phyloP scores from a whole-genome alignment of 1,140 invertebrate species.

The Drosophila baimaii region DNA sequence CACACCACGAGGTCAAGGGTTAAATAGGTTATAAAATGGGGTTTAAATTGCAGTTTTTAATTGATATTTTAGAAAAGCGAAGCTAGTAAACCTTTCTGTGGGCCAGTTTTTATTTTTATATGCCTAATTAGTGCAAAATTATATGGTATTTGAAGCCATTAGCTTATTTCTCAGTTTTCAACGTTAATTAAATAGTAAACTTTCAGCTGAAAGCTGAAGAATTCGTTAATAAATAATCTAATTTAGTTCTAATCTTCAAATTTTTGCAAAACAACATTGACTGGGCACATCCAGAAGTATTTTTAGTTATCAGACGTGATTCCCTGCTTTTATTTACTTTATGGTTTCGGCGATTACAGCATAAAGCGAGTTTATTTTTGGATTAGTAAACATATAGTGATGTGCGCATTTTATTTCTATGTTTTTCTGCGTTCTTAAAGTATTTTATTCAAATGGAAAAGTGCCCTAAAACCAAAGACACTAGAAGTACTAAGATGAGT shows the following conservation, averaged over 20 bases:
- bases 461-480: too few species aligned
- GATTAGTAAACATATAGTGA: background rate
- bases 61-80: background rate
- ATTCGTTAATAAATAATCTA: background rate
- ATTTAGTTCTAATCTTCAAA: background rate
- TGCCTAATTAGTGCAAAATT: too few species aligned
- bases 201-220: background rate
- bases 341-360: background rate
- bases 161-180: too few species aligned
- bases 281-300: background rate
- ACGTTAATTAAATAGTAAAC: too few species aligned
- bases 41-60: background rate
- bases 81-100: background rate
- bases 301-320: constrained; percentile 21
- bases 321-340: constrained; percentile 5
- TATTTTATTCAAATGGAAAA: too few species aligned
- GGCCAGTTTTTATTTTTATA: too few species aligned
- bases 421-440: too few species aligned
- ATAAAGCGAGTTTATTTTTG: background rate
- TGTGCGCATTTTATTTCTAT: background rate
- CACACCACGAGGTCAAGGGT: background rate
- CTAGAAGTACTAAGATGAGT: too few species aligned
- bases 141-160: too few species aligned
- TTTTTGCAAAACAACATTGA: constrained; percentile 6
- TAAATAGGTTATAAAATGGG: background rate